Percentiles rank a stretch among this genome's conserved stretches.
phyloP scores from a whole-genome alignment of 2,797 vertebrate species.

The Antennarius maculatus region DNA sequence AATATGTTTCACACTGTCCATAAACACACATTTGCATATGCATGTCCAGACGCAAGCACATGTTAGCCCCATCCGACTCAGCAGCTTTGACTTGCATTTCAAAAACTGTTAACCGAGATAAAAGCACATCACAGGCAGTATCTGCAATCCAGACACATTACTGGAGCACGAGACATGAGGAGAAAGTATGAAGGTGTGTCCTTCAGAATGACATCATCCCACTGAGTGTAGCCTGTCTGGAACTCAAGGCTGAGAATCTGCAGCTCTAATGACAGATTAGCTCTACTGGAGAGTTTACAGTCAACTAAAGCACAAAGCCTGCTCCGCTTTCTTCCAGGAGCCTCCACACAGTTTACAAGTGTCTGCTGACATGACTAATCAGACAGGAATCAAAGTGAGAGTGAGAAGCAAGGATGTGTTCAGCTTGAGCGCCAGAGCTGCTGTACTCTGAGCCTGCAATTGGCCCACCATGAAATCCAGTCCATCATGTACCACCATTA shows the following conservation, averaged over 20 bases:
- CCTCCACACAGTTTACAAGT: constrained; percentile 35
- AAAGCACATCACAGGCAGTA: constrained; percentile 40
- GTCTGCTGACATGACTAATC: constrained; percentile 63
- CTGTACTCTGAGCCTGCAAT: constrained; percentile 23
- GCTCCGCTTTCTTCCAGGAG: constrained; percentile 43
- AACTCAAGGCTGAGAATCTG: constrained; percentile 66
- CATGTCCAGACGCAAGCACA: constrained; percentile 27
- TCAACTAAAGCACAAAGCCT: constrained; percentile 38
- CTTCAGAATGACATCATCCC: constrained; percentile 70
- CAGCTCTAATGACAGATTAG: constrained; percentile 52
- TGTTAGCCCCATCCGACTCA: constrained; percentile 8
- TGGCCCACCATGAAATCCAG: constrained; percentile 36
- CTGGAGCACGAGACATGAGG: constrained; percentile 39
- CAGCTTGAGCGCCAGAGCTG: constrained; percentile 25
- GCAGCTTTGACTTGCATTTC: constrained; percentile 46
- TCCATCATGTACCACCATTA: constrained; percentile 29
- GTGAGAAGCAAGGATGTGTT: constrained; percentile 34
- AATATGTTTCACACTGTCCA: constrained; percentile 44
- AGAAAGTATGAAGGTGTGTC: constrained; percentile 72
- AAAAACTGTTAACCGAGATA: constrained; percentile 42
- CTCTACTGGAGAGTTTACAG: constrained; percentile 28
- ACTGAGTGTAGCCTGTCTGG: constrained; percentile 60
- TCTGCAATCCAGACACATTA: constrained; percentile 54
- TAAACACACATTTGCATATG: constrained; percentile 46
- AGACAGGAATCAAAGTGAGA: constrained; percentile 53